A percentile compares a stretch with the other conserved stretches of the same genome.
phyloP scores from a whole-genome alignment of 2,888 invertebrate species.

The Dicyrtomina minuta region DNA sequence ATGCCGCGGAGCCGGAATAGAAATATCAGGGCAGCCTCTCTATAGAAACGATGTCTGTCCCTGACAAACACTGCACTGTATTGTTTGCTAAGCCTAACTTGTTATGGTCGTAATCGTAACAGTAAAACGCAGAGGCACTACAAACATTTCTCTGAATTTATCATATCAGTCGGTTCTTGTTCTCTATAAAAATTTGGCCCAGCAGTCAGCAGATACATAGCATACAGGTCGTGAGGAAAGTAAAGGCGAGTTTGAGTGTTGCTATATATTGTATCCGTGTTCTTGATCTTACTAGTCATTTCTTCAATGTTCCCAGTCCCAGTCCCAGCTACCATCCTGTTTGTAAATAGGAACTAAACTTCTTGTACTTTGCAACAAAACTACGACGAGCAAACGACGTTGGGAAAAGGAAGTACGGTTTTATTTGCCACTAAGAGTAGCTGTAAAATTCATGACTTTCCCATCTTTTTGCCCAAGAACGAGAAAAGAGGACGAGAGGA shows the following conservation, averaged over 20 bases:
- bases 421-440: conserved; percentile 11
- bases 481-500: conserved; percentile 12
- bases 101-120: neutral
- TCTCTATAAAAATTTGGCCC: neutral
- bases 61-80: conserved; percentile 1
- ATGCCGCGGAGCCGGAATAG: neutral
- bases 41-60: neutral
- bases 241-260: too few relatives aligned
- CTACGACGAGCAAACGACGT: too few relatives aligned
- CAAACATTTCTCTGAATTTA: conserved; percentile 5
- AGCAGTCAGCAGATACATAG: neutral
- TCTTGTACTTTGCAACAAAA: too few relatives aligned
- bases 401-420: neutral
- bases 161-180: neutral
- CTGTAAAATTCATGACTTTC: conserved; percentile 35
- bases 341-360: too few relatives aligned
- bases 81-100: conserved; percentile 20
- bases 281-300: too few relatives aligned
- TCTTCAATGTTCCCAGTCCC: too few relatives aligned
- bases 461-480: neutral
- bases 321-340: too few relatives aligned
- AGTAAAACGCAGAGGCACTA: conserved; percentile 9
- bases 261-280: too few relatives aligned
- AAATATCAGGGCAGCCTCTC: neutral
- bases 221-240: neutral